Base-by-base conservation (phyloP, 1,140 invertebrate genomes). In the Ceratina australensis region DNA sequence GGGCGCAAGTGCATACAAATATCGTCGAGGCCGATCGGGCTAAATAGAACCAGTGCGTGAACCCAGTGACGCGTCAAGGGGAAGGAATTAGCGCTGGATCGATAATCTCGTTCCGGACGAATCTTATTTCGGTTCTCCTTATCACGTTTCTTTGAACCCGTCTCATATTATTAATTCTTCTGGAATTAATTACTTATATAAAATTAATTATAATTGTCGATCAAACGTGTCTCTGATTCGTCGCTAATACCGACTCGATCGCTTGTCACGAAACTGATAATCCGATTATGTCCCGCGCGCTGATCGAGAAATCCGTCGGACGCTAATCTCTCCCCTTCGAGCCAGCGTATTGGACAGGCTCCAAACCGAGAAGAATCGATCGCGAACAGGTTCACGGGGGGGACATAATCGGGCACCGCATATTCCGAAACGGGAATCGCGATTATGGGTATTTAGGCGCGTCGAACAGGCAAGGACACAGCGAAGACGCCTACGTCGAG, bases 1-100 rank as follows among this genome's bases (percentile, higher is more conserved):
- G 82, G 84, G 67, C 87, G 86, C 84, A 84, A 87, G 80, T 82
- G 86, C 85, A 89, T 86, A 89, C 76, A 88, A 87, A 89, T 87
- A 87, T 86, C 65, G 20, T 42, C 82, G 87, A 87, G 83, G 81
- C 79, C 80, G 84, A 83, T 84, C 78, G 74, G 74, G 50, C 5
- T 33, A 15, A 49, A n/a, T n/a, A 42, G 49, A 54, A 50, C 74
- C 22, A 50, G 18, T 52, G 18, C 50, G 50, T n/a, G 15, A 52
- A 52, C 5, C 22, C 24, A 22, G 22, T 50, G 52, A 15, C n/a
- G n/a, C 33, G 42, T 12, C 54, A 24, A 64, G 72, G 54, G 54
- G 56, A 54, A 63, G 12, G 22, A 56, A 65, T 65, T 52, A 28
- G 2, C 20, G 13, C n/a, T 1, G 12, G 22, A 28, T 42, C 54